Percentiles rank a stretch among this genome's conserved stretches.
phyloP scores from a whole-genome alignment of 2,113 vertebrate genomes.

The Porphyrio hochstetteri region DNA sequence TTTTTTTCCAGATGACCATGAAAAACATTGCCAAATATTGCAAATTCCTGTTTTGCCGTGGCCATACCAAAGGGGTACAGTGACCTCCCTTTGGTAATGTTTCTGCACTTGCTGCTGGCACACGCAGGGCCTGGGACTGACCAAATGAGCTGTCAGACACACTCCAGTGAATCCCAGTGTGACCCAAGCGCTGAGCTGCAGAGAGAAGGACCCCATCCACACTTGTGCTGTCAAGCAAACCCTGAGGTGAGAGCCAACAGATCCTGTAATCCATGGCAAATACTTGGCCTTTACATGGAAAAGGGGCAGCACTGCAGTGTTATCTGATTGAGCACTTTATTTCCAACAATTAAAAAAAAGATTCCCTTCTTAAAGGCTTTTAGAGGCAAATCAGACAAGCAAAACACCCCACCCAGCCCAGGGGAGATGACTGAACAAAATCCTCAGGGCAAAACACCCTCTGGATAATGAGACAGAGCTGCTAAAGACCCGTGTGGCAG shows the following conservation, averaged over 20 bases:
- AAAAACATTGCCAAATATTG: background rate
- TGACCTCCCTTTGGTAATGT: background rate
- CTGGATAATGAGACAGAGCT: rapidly evolving
- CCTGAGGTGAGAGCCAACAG: background rate
- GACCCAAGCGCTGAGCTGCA: background rate
- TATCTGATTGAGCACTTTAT: background rate
- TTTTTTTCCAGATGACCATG: background rate
- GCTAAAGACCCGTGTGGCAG: rapidly evolving
- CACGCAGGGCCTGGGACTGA: rapidly evolving
- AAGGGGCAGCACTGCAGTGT: background rate
- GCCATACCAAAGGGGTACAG: background rate
- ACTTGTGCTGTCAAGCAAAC: background rate
- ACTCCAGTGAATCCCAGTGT: background rate
- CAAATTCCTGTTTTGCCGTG: background rate
- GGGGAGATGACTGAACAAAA: background rate
- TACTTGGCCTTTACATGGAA: background rate
- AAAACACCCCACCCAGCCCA: background rate
- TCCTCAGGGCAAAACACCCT: background rate
- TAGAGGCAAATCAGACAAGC: background rate
- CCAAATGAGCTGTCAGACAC: too few relatives aligned
- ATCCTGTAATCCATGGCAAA: background rate
- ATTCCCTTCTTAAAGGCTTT: background rate
- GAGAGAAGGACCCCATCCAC: background rate
- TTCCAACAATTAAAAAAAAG: background rate
- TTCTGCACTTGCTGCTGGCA: background rate